These are phyloP conservation scores for Rapana venosa DNA, from an alignment of 2,888 invertebrate genomes.

Conservation along the genomic window DNA sequence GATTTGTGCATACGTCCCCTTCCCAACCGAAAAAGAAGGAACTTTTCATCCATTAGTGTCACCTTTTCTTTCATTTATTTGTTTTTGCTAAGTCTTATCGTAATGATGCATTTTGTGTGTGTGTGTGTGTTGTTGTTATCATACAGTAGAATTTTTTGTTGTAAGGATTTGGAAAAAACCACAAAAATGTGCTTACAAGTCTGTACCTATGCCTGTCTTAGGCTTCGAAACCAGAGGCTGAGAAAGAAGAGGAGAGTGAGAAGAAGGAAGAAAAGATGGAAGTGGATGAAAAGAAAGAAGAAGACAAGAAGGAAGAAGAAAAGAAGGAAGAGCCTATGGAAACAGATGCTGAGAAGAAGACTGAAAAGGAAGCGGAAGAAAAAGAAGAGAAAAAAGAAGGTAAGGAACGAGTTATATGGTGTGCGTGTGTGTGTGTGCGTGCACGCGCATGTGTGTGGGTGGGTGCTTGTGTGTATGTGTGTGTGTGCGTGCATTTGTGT, in stretches of 20 bases:
- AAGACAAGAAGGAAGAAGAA: conserved; percentile 46
- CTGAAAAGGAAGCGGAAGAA: conserved; percentile 42
- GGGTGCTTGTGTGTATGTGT: conserved; percentile 2
- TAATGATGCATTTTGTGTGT: no score
- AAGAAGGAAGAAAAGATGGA: conserved; percentile 24
- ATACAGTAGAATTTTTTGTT: no score
- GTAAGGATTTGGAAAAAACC: no score
- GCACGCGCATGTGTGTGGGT: neutral
- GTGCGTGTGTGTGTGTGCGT: neutral
- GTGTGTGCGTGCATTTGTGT: neutral
- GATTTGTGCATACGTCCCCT: no score
- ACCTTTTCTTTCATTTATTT: no score
- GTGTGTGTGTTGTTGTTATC: no score
- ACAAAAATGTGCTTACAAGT: no score
- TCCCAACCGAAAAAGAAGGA: no score
- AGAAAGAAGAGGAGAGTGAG: neutral
- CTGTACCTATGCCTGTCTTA: neutral
- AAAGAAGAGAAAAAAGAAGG: conserved; percentile 45
- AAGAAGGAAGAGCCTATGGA: conserved; percentile 59
- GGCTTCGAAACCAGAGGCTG: neutral
- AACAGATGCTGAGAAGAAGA: conserved; percentile 43
- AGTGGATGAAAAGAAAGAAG: neutral
- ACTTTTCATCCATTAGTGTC: no score
- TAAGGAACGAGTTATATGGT: neutral
- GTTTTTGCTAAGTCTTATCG: no score